phyloP scores from a whole-genome alignment of 1,140 invertebrate species.

The Drosophila leontia region DNA sequence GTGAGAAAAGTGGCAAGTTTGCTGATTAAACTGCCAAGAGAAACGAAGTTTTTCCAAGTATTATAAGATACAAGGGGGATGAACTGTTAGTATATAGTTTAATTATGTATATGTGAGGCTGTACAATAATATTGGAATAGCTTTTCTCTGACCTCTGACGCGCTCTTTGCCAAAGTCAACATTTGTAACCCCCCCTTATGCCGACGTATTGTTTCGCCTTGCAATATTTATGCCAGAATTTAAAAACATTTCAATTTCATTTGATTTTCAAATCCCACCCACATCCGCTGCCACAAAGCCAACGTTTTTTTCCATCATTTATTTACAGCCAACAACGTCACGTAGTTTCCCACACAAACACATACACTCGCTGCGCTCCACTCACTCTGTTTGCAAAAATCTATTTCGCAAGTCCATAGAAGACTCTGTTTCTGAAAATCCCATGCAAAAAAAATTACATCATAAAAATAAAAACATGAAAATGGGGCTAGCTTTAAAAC shows the following conservation, averaged over 20 bases:
- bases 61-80: neutral
- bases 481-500: neutral
- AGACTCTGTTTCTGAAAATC: conserved; percentile 16
- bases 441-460: neutral
- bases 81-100: neutral
- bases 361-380: conserved; percentile 8
- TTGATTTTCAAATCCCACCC: conserved; percentile 45
- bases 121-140: conserved; percentile 2
- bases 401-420: conserved; percentile 38
- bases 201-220: conserved; percentile 9
- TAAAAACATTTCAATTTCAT: conserved; percentile 52
- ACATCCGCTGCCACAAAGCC: conserved; percentile 30
- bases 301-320: conserved; percentile 39
- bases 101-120: conserved; percentile 3
- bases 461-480: conserved; percentile 9
- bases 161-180: conserved; percentile 11
- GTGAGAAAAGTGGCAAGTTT: conserved; percentile 9
- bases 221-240: conserved; percentile 41
- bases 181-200: neutral
- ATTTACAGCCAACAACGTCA: conserved; percentile 53
- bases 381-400: conserved; percentile 44
- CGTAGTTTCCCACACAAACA: conserved; percentile 20
- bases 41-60: neutral
- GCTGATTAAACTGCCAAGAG: conserved; percentile 15
- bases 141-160: neutral